Evolutionary conservation across 2,113 vertebrate genomes (phyloP), one percentile per base, ranked within the genome.

Genomic region (Stegastes partitus): DNA sequence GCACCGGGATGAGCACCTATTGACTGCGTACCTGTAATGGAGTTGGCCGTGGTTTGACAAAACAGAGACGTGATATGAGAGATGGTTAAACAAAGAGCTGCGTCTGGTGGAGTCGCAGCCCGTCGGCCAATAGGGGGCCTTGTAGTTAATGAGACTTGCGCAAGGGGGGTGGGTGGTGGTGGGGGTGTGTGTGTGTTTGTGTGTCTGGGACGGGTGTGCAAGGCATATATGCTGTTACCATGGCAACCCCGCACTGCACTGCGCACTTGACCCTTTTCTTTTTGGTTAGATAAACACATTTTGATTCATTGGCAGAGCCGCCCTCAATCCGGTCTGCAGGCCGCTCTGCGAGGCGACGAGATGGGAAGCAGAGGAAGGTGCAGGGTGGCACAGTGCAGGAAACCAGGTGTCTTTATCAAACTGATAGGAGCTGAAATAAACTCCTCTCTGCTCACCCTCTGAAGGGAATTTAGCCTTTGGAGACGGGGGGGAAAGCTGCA

Each of bases 141-240:
- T 37, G 64, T 70, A 79, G 61, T 56, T 90, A 88, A 92, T 89
- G 82, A 88, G 77, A 89, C 84, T 89, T 74, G 47, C 56, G 67
- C 72, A 81, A 69, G 58, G 78, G 42, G 53, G 61, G 58, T 4
- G 31, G 31, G 31, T 31, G 31, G 31, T 34, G 83, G 69, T 2
- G 55, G 50, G 71, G 37, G 31, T 45, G 53, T 45, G 23, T 49
- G 54, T 47, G 44, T 28, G 45, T 55, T 22, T 45, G 56, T 31
- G 54, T 55, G 62, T 80, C 68, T 47, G 69, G 59, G 50, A 59
- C 2, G 49, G 69, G 69, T 19, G 49, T 67, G 62, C 75, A 72
- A 77, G 74, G 81, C 73, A 79, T 86, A 87, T 90, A 84, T 93
- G 73, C 83, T 80, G 90, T 91, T 90, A 76, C 90, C 85, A 87